phyloP scores from a whole-genome alignment of 2,888 invertebrate species.

The Cordilura impudica region DNA sequence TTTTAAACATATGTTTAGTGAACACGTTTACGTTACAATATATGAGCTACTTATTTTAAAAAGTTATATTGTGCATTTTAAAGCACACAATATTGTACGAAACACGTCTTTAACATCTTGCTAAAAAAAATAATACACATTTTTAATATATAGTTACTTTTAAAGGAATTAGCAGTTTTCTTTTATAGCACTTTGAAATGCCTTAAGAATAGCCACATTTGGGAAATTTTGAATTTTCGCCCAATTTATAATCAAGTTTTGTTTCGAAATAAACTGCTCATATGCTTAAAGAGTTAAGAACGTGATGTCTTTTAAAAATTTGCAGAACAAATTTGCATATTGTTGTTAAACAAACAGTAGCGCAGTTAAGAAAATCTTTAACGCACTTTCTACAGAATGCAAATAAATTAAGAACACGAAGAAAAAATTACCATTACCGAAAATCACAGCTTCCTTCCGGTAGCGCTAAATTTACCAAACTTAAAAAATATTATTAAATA shows the following conservation, averaged over 20 bases:
- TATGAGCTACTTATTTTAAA: background rate
- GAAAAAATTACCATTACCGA: no score
- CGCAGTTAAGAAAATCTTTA: background rate
- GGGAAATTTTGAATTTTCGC: background rate
- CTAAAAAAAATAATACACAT: background rate
- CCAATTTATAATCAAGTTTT: background rate
- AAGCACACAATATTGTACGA: no score
- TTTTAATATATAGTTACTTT: background rate
- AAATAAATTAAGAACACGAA: no score
- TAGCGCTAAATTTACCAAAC: no score
- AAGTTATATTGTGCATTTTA: background rate
- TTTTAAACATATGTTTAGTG: background rate
- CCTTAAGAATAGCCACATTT: background rate
- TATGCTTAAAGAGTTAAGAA: background rate
- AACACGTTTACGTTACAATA: background rate
- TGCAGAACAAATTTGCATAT: background rate
- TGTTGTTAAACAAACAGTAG: background rate
- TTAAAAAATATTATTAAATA: no score
- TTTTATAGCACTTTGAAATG: no score
- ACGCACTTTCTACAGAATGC: background rate
- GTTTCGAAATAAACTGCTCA: background rate
- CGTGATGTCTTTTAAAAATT: background rate
- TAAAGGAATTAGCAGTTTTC: no score
- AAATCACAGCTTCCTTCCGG: no score
- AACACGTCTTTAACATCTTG: background rate